Evolutionary conservation across 2,797 vertebrate species (phyloP).

Genomic region (Argyrosomus regius): DNA sequence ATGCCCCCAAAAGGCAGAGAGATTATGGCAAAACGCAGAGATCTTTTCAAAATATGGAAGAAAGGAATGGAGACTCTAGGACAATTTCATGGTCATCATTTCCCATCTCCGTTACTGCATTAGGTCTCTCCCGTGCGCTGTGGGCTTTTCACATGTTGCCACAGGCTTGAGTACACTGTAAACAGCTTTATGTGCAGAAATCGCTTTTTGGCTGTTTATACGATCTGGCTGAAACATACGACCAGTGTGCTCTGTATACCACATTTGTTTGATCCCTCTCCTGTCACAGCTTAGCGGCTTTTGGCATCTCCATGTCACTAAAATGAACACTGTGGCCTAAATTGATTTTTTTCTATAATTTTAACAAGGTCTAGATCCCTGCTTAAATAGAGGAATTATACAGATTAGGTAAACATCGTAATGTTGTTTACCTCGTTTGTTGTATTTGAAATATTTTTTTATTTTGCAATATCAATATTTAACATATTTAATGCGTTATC

Average conservation of each 20-base stretch:
- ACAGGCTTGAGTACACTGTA: constrained; percentile 11
- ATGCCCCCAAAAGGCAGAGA: constrained; percentile 54
- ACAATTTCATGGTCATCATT: constrained; percentile 48
- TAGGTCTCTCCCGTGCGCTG: constrained; percentile 27
- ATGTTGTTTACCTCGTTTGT: constrained; percentile 1
- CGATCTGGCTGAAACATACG: constrained; percentile 9
- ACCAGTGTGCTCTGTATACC: neutral
- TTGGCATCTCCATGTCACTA: constrained; percentile 25
- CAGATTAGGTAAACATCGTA: constrained; percentile 38
- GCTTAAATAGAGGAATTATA: constrained; percentile 36
- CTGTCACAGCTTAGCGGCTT: constrained; percentile 18
- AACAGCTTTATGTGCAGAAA: constrained; percentile 28
- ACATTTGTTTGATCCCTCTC: constrained; percentile 12
- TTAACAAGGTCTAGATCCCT: constrained; percentile 22
- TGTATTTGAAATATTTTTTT: neutral
- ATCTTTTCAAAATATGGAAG: constrained; percentile 49
- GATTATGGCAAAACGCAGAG: constrained; percentile 37
- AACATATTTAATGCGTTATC: neutral
- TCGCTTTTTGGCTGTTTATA: neutral
- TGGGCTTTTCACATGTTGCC: constrained; percentile 14
- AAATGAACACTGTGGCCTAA: constrained; percentile 51
- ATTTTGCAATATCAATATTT: neutral
- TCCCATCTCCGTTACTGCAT: constrained; percentile 3
- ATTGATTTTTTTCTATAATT: constrained; percentile 60
- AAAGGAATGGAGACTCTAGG: constrained; percentile 40